Evolutionary conservation across 2,113 vertebrate species (phyloP).

Genomic region (Galeopterus variegatus): DNA sequence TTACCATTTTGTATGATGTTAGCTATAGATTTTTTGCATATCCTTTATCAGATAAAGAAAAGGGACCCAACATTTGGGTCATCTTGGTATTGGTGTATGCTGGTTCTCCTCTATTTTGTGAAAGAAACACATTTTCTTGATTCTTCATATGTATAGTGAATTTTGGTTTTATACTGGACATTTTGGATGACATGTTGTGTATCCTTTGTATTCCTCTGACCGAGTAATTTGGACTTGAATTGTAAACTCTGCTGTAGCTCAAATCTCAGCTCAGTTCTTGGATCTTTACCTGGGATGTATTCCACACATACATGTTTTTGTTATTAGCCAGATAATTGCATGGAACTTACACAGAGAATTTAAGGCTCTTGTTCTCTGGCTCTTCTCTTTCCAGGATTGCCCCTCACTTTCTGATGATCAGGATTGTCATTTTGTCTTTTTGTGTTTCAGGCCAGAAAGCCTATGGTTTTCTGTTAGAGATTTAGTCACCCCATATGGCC

Average conservation of each 20-base stretch:
- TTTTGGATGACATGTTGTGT: neutral
- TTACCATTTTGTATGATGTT: neutral
- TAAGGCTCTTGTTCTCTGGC: neutral
- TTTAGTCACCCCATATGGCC: neutral
- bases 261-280: neutral
- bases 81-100: neutral
- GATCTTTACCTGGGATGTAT: neutral
- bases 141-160: neutral
- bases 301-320: neutral
- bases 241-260: neutral
- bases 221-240: neutral
- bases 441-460: neutral
- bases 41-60: neutral
- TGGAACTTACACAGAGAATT: neutral
- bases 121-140: conserved; percentile 12
- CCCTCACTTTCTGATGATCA: neutral
- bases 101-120: neutral
- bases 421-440: neutral
- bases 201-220: neutral
- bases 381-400: neutral
- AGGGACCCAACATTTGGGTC: neutral
- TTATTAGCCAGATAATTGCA: neutral
- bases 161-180: neutral
- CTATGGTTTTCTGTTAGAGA: neutral
- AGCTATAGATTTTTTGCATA: neutral